Evolutionary conservation across 2,888 invertebrate genomes (phyloP).

Genomic region (Heliothis peltigera): DNA sequence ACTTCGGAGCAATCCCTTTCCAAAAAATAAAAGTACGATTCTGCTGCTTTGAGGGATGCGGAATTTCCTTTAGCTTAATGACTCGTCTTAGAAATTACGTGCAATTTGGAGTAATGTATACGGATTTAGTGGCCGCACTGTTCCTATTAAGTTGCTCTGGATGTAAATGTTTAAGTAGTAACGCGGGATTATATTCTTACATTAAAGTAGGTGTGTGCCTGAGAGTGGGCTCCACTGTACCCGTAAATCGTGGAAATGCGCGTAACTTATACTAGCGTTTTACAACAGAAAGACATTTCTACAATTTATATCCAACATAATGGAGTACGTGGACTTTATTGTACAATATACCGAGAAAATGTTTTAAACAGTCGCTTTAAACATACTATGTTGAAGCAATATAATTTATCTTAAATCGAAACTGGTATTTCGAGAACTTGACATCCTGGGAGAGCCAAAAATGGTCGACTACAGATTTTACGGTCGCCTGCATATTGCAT

Average conservation of each 20-base stretch:
- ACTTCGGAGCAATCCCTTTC: constrained; percentile 38
- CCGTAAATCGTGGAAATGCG: constrained; percentile 58
- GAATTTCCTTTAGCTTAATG: constrained; percentile 38
- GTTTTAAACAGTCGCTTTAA: constrained; percentile 22
- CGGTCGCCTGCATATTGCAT: constrained; percentile 54
- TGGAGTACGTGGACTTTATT: constrained; percentile 38
- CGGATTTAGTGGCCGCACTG: constrained; percentile 48
- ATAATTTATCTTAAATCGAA: constrained; percentile 52
- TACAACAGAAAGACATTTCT: constrained; percentile 49
- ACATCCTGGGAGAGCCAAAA: constrained; percentile 49
- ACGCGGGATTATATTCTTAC: constrained; percentile 56
- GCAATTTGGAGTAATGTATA: constrained; percentile 52
- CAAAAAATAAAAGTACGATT: constrained; percentile 45
- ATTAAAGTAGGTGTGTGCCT: constrained; percentile 37
- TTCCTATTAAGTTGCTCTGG: constrained; percentile 56
- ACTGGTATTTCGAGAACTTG: constrained; percentile 47
- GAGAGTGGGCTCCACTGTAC: constrained; percentile 50
- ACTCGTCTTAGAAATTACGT: constrained; percentile 42
- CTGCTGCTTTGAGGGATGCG: constrained; percentile 33
- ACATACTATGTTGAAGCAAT: constrained; percentile 22
- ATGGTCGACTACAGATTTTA: constrained; percentile 53
- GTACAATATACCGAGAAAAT: constrained; percentile 35
- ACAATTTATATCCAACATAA: constrained; percentile 44
- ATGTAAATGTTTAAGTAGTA: constrained; percentile 61
- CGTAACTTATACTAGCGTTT: constrained; percentile 40